A percentile compares a stretch with the other conserved stretches of the same genome.
Evolutionary conservation across 1,140 invertebrate species (phyloP).

Genomic region (Drosophila quadrilineata): DNA sequence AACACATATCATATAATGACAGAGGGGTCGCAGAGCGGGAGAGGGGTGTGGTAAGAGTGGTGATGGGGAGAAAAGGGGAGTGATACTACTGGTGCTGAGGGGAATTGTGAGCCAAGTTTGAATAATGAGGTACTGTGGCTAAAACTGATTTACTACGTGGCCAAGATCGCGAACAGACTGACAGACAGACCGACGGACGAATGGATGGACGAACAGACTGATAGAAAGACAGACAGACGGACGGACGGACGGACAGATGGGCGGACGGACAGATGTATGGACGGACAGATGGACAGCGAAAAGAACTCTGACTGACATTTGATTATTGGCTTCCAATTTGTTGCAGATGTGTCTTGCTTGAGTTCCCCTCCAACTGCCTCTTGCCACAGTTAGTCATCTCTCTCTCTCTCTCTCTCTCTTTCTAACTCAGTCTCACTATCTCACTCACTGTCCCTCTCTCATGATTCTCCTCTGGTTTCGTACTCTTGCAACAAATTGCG

Average conservation of each 20-base stretch:
- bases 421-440: too few species aligned
- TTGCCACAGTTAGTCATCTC: too few species aligned
- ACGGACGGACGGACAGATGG: constrained; percentile 6
- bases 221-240: constrained; percentile 19
- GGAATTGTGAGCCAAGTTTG: constrained; percentile 41
- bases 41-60: neutral
- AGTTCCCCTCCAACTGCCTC: too few species aligned
- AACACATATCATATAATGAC: constrained; percentile 2
- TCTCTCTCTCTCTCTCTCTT: constrained; percentile 14
- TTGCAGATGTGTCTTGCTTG: constrained; percentile 62
- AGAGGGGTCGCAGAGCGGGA: neutral
- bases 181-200: constrained; percentile 11
- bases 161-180: constrained; percentile 21
- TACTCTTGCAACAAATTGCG: too few species aligned
- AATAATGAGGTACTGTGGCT: constrained; percentile 61
- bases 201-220: constrained; percentile 28
- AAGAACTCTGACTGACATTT: constrained; percentile 74
- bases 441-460: too few species aligned
- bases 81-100: too few species aligned
- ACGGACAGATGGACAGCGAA: constrained; percentile 3
- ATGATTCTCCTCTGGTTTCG: constrained; percentile 16
- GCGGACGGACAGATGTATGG: constrained; percentile 9
- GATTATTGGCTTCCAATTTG: constrained; percentile 81
- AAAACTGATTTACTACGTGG: constrained; percentile 40
- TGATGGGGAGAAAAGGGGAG: neutral